phyloP scores from a whole-genome alignment of 1,140 invertebrate genomes.

The Bombus picipes region DNA sequence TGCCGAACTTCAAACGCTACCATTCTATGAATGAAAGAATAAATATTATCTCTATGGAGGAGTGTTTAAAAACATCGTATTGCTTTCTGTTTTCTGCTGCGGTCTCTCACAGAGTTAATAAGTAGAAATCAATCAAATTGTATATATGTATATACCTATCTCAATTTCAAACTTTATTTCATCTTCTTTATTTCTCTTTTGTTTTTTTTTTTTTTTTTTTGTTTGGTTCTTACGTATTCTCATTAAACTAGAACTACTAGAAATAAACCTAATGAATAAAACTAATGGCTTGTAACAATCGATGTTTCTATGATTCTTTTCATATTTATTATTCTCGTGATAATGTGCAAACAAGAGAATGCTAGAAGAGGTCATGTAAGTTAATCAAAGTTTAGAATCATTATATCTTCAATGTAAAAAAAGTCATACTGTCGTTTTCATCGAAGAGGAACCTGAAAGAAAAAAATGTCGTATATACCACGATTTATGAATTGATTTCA shows the following conservation, averaged over 20 bases:
- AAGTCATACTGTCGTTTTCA: background rate
- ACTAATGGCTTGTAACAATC: too few relatives aligned
- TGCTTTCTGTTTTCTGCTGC: background rate
- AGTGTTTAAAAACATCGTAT: background rate
- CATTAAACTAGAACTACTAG: too few relatives aligned
- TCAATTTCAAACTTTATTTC: too few relatives aligned
- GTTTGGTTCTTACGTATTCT: too few relatives aligned
- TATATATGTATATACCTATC: too few relatives aligned
- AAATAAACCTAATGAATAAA: too few relatives aligned
- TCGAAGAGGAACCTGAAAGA: background rate
- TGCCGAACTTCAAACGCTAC: background rate
- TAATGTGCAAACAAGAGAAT: background rate
- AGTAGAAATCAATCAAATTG: background rate
- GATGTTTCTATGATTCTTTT: too few relatives aligned
- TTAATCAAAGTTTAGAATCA: too few relatives aligned
- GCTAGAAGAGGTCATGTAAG: too few relatives aligned
- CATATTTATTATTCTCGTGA: background rate
- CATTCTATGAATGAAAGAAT: background rate
- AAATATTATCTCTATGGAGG: background rate
- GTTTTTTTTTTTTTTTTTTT: too few relatives aligned
- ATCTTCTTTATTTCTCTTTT: too few relatives aligned
- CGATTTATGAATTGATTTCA: background rate
- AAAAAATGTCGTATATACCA: background rate
- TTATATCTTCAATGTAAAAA: background rate
- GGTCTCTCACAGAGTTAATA: background rate